Evolutionary conservation across 2,113 vertebrate genomes (phyloP).

Genomic region (Cyprinodon variegatus): DNA sequence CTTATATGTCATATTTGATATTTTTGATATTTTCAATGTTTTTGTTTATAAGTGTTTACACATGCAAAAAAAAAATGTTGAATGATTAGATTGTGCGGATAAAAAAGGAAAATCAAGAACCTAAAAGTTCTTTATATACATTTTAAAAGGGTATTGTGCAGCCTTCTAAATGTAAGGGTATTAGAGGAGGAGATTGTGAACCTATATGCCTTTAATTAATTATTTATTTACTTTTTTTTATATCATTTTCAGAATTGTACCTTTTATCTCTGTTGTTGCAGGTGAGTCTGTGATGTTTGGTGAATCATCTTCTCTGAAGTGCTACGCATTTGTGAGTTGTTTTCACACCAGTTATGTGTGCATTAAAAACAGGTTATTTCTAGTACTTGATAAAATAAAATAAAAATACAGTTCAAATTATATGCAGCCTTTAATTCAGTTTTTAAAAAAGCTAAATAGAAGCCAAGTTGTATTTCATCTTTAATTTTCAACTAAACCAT

Average conservation of each 20-base stretch:
- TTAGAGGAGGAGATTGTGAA: background rate
- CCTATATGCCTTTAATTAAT: background rate
- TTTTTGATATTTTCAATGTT: background rate
- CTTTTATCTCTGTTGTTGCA: conserved; percentile 45
- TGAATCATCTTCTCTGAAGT: conserved; percentile 18
- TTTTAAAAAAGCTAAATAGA: conserved; percentile 5
- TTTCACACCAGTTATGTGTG: conserved; percentile 2
- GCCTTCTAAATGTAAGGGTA: background rate
- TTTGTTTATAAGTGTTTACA: background rate
- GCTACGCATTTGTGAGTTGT: conserved; percentile 47
- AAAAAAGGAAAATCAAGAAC: background rate
- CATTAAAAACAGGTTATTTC: background rate
- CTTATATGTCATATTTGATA: background rate
- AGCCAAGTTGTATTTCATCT: conserved; percentile 18
- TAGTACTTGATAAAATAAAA: background rate
- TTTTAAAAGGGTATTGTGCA: background rate
- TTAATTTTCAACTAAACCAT: background rate
- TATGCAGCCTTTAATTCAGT: background rate
- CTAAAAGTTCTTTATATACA: background rate
- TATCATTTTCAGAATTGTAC: conserved; percentile 59
- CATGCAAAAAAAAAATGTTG: background rate
- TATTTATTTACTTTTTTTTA: background rate
- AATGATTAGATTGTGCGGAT: no score
- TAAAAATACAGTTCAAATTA: conserved; percentile 12
- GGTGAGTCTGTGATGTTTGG: conserved; percentile 51